These are phyloP conservation scores for Melanargia galathea DNA, from an alignment of 2,888 invertebrate species.

Conservation along the genomic window DNA sequence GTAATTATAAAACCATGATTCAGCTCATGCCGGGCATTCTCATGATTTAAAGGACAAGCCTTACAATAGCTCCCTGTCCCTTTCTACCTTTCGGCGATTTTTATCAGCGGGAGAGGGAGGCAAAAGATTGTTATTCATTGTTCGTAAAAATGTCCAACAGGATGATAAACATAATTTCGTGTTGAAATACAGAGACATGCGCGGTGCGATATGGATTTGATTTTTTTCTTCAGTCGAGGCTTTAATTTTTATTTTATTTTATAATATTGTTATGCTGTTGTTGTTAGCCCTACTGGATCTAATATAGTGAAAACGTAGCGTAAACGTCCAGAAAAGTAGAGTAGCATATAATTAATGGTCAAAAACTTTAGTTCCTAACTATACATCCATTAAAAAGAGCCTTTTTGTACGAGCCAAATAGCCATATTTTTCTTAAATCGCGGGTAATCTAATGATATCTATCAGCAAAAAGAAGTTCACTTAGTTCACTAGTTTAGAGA, in stretches of 20 bases:
- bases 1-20: constrained; percentile 71
- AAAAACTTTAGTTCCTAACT: too few species aligned
- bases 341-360: too few species aligned
- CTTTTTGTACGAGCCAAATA: too few species aligned
- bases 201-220: constrained; percentile 43
- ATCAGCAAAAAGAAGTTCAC: too few species aligned
- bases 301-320: too few species aligned
- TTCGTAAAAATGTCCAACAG: constrained; percentile 79
- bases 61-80: constrained; percentile 61
- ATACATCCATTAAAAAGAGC: too few species aligned
- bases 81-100: constrained; percentile 50
- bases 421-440: too few species aligned
- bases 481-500: too few species aligned
- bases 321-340: too few species aligned
- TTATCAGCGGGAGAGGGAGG: constrained; percentile 53
- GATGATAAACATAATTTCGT: constrained; percentile 80
- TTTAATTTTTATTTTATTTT: neutral
- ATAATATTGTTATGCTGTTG: too few species aligned
- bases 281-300: too few species aligned
- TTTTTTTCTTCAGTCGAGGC: constrained; percentile 25
- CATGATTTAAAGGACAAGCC: constrained; percentile 58
- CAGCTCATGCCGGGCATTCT: constrained; percentile 70
- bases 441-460: too few species aligned
- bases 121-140: constrained; percentile 62
- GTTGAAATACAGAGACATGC: constrained; percentile 72